A percentile compares a stretch with the other conserved stretches of the same genome.
These are phyloP conservation scores for Hemiscyllium ocellatum DNA, from an alignment of 2,113 vertebrate genomes.

Conservation along the genomic window DNA sequence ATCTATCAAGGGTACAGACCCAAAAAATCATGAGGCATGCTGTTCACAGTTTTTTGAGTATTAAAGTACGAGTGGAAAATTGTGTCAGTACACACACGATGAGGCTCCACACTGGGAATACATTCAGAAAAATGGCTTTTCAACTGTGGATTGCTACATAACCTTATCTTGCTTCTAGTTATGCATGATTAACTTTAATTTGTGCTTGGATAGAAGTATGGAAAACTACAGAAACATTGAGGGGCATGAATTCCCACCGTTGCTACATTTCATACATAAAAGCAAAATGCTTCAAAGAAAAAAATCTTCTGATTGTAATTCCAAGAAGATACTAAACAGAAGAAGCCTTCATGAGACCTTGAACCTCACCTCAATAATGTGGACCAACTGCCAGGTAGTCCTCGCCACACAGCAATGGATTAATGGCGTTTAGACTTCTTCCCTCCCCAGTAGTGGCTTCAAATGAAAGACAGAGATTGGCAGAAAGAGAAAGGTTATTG, in stretches of 20 bases:
- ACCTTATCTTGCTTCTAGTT: background rate
- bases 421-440: too few relatives aligned
- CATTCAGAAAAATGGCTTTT: conserved; percentile 9
- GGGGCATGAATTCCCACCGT: background rate
- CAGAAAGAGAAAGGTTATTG: too few relatives aligned
- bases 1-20: background rate
- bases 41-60: background rate
- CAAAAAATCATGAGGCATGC: background rate
- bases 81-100: background rate
- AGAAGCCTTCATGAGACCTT: background rate
- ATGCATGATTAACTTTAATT: background rate
- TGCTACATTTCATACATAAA: background rate
- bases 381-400: too few relatives aligned
- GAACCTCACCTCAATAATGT: background rate
- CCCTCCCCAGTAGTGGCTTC: too few relatives aligned
- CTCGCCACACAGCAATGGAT: background rate
- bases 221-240: background rate
- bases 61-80: background rate
- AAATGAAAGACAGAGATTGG: too few relatives aligned
- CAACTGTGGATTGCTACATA: background rate
- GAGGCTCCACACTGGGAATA: background rate
- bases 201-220: background rate
- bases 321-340: background rate
- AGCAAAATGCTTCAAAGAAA: background rate
- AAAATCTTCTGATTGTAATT: background rate